Evolutionary conservation across 37 sponge, comb jelly and placozoan genomes (phyloP), one percentile per base, ranked within the genome.

Genomic region (Aplysina aerophoba): DNA sequence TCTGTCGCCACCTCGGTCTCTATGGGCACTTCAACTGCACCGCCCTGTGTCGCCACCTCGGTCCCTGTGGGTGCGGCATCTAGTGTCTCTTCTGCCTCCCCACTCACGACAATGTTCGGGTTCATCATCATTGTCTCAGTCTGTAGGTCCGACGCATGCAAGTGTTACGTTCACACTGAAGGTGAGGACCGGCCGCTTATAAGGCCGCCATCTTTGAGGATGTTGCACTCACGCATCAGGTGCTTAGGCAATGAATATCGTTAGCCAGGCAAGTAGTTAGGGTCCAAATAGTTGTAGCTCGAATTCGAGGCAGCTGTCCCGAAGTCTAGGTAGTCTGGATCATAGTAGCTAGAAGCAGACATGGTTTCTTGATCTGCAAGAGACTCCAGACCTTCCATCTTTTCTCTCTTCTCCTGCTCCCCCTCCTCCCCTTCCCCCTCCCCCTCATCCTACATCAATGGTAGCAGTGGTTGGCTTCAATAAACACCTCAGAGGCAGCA

Each of bases 201-300:
- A 44, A 3, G 50, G 50, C 50, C 8, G 50, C 50, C 50, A 44
- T 44, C 50, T 44, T 44, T 44, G 6, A 44, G 50, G 50, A 44
- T 11, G 50, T 44, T 8, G 50, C 50, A 44, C 50, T 11, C 50
- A 44, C 50, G n/a, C 50, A 44, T 3, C 50, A 11, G 50, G 50
- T 44, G 50, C 6, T 8, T 11, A 3, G 50, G 8, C 50, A 44
- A 69, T 69, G 27, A 22, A 62, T 27, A 31, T 87, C 60, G 89
- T 22, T 65, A 55, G 0, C 90, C 85, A 34, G 94, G 94, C 35
- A 39, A 56, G 63, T 88, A 94, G 62, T 94, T 94, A 6, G 94
- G 89, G 54, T 94, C 94, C 6, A 94, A 68, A 60, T 94, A 94
- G 63, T 88, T 94, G 83, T 91, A 94, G 4, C 74, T 57, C 15